A percentile compares a stretch with the other conserved stretches of the same genome.
Evolutionary conservation across 2,797 vertebrate species (phyloP).

Genomic region (Hipposideros larvatus): DNA sequence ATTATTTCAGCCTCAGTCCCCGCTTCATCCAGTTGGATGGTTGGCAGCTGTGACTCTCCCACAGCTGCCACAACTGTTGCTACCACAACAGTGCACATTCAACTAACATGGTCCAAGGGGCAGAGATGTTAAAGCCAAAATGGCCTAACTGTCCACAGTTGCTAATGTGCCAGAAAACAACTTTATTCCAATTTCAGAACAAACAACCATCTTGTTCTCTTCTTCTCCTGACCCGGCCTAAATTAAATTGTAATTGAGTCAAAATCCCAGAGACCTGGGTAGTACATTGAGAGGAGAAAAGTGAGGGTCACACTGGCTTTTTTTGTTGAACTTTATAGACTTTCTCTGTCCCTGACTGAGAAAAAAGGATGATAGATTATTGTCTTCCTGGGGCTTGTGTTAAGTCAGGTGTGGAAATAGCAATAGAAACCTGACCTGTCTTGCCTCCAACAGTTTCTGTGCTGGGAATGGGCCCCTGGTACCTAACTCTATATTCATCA

Average conservation of each 20-base stretch:
- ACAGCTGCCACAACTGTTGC: neutral
- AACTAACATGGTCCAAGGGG: neutral
- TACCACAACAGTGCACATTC: neutral
- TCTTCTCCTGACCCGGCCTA: slow-evolving; percentile 41
- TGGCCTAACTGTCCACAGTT: neutral
- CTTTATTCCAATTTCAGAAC: slow-evolving; percentile 23
- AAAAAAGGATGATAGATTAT: slow-evolving; percentile 77
- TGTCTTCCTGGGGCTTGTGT: slow-evolving; percentile 75
- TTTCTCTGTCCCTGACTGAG: slow-evolving; percentile 75
- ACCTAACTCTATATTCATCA: slow-evolving; percentile 55
- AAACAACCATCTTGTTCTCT: slow-evolving; percentile 25
- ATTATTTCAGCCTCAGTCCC: neutral
- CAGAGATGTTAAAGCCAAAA: neutral
- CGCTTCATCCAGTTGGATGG: neutral
- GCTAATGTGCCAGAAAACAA: slow-evolving; percentile 51
- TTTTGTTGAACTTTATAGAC: slow-evolving; percentile 76
- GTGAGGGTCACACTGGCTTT: slow-evolving; percentile 66
- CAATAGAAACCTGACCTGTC: slow-evolving; percentile 66
- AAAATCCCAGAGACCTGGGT: slow-evolving; percentile 61
- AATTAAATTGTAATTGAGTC: slow-evolving; percentile 76
- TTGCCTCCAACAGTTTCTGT: slow-evolving; percentile 62
- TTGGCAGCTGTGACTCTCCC: neutral
- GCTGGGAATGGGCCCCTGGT: slow-evolving; percentile 15
- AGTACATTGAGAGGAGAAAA: slow-evolving; percentile 71
- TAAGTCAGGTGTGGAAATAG: slow-evolving; percentile 81